phyloP scores from a whole-genome alignment of 2,888 invertebrate genomes.

The Eupithecia subumbrata region DNA sequence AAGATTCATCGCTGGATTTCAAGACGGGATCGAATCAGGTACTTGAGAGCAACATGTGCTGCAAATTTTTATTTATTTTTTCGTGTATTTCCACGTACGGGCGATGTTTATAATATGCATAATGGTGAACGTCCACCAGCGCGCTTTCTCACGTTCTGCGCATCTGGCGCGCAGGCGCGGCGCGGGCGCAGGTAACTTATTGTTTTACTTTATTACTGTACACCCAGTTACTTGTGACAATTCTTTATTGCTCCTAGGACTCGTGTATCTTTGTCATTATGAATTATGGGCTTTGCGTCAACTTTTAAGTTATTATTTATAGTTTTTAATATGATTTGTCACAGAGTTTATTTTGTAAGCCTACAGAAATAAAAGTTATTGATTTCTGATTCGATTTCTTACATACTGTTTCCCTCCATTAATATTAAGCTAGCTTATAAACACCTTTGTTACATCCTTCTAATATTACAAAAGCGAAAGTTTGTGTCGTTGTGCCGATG shows the following conservation, averaged over 20 bases:
- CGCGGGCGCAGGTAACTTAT: slow-evolving; percentile 58
- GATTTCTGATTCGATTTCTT: background rate
- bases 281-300: background rate
- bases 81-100: slow-evolving; percentile 24
- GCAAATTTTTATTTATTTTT: slow-evolving; percentile 24
- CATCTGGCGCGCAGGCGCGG: slow-evolving; percentile 58
- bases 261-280: slow-evolving; percentile 14
- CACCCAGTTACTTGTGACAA: slow-evolving; percentile 31
- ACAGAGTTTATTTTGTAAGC: background rate
- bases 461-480: too few species aligned
- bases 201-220: slow-evolving; percentile 37
- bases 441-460: too few species aligned
- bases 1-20: background rate
- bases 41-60: slow-evolving; percentile 13
- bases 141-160: slow-evolving; percentile 44
- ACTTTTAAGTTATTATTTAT: background rate
- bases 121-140: slow-evolving; percentile 18
- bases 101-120: slow-evolving; percentile 27
- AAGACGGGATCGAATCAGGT: background rate
- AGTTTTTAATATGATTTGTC: background rate
- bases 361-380: background rate
- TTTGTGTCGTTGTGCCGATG: too few species aligned
- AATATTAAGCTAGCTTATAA: background rate
- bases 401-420: background rate
- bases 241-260: slow-evolving; percentile 31